Evolutionary conservation across 2,888 invertebrate genomes (phyloP), one percentile per base, ranked within the genome.

Genomic region (Rugalucina vietnamica): DNA sequence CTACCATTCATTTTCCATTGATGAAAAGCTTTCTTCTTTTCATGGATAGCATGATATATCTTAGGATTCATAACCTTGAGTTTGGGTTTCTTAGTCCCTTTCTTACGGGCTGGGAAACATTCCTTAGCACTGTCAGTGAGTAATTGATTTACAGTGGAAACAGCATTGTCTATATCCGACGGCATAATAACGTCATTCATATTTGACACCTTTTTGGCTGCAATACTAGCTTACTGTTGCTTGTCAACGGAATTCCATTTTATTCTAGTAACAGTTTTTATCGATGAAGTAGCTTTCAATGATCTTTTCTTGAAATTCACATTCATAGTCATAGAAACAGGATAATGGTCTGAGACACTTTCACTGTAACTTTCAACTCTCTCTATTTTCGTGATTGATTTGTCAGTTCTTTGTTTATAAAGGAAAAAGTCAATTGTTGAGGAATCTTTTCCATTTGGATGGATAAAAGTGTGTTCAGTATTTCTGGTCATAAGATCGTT

Each of bases 391-490:
- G 12, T 34, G 27, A 71, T 24, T 57, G 8, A 34, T n/a, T 36
- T n/a, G 14, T 36, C n/a, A 50, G 14, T 37, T 14, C 36, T 71
- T 50, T 69, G 34, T 24, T 43, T 24, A 70, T n/a, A 29, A 1
- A 71, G 36, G 50, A 80, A 69, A 43, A 37, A 80, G 69, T 74
- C 74, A 24, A 75, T 74, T 39, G 70, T 71, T 36, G 80, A 80
- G 36, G 60, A 80, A 36, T 80, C 80, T 49, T 80, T 43, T 50
- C 74, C 80, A 65, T 75, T 60, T 21, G 75, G 54, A 54, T 80
- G 43, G 8, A 80, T 54, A 75, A 57, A 69, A 32, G 80, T 80
- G 18, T 37, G 39, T 12, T 65, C 80, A 32, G 49, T 54, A 24
- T 12, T 27, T 24, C 32, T 37, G 3, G 29, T 43, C n/a, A 34